Percentiles rank a stretch among this genome's conserved stretches.
These are phyloP conservation scores for Batillaria attramentaria DNA, from an alignment of 1,140 invertebrate species.

Conservation along the genomic window DNA sequence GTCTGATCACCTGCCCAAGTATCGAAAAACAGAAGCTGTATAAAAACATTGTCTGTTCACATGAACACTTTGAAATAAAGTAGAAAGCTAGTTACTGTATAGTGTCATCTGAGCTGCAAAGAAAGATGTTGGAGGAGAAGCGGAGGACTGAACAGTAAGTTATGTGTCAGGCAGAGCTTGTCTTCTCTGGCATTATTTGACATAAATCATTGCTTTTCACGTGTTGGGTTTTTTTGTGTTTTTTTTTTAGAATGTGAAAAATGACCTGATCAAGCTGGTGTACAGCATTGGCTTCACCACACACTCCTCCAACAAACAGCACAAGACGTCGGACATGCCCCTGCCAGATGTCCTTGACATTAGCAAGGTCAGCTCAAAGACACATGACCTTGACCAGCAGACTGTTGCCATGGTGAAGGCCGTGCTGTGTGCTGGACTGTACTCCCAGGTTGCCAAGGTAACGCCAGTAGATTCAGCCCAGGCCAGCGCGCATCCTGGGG, in stretches of 20 bases:
- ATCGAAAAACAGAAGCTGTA: too few relatives aligned
- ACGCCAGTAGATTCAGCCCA: constrained; percentile 56
- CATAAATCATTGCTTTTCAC: too few relatives aligned
- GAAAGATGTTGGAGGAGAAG: too few relatives aligned
- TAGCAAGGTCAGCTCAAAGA: constrained; percentile 34
- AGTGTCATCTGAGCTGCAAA: too few relatives aligned
- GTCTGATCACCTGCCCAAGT: too few relatives aligned
- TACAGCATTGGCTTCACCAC: constrained; percentile 60
- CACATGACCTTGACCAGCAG: constrained; percentile 42
- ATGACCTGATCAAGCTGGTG: constrained; percentile 64
- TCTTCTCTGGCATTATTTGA: neutral
- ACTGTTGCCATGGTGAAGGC: constrained; percentile 64
- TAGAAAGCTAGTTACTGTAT: too few relatives aligned
- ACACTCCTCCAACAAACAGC: neutral
- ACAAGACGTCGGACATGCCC: neutral
- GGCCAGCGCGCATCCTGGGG: constrained; percentile 43
- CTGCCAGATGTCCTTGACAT: constrained; percentile 53
- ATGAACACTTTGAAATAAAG: too few relatives aligned
- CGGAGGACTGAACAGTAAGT: too few relatives aligned
- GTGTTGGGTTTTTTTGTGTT: constrained; percentile 29
- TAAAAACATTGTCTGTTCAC: too few relatives aligned
- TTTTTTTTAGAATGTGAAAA: constrained; percentile 62
- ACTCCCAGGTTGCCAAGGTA: constrained; percentile 63
- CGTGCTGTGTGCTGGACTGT: constrained; percentile 66
- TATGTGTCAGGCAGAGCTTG: too few relatives aligned